A percentile compares a stretch with the other conserved stretches of the same genome.
Conservation (phyloP, 2,888 invertebrate genomes). For the Hipparchia sbordonii region DNA sequence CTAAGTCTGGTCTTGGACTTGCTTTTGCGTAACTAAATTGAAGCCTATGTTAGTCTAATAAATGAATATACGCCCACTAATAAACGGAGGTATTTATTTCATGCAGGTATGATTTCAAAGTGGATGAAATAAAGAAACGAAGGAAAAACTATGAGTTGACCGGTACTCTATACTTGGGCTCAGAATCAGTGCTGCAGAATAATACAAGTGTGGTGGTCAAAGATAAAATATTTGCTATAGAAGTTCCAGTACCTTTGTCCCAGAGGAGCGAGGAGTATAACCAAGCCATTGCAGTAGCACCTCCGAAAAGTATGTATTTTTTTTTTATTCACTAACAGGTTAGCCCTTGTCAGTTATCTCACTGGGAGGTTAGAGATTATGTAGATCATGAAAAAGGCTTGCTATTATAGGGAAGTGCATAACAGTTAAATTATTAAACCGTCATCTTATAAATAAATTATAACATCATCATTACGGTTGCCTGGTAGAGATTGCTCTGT, state of each 20-base stretch:
- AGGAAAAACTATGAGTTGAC: constrained; percentile 67
- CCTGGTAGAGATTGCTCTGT: no score
- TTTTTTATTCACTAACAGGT: constrained; percentile 6
- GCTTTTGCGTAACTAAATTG: no score
- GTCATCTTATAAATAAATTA: no score
- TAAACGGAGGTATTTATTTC: background rate
- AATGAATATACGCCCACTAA: no score
- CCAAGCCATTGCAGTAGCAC: constrained; percentile 53
- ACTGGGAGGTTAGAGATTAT: no score
- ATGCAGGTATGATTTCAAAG: constrained; percentile 81
- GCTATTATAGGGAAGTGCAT: no score
- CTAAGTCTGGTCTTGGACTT: no score
- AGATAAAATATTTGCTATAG: constrained; percentile 87
- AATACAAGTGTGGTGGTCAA: constrained; percentile 82
- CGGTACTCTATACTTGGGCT: constrained; percentile 84
- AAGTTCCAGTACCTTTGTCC: constrained; percentile 71
- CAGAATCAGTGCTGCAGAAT: constrained; percentile 80
- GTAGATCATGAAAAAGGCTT: no score
- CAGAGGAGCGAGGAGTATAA: constrained; percentile 73
- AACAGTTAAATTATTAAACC: no score
- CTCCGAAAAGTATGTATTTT: constrained; percentile 62
- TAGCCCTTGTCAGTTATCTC: no score
- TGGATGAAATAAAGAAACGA: constrained; percentile 71
- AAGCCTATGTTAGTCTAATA: no score
- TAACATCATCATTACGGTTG: no score